Base-by-base conservation (phyloP, 2,888 invertebrate genomes). In the Agriotes lineatus region DNA sequence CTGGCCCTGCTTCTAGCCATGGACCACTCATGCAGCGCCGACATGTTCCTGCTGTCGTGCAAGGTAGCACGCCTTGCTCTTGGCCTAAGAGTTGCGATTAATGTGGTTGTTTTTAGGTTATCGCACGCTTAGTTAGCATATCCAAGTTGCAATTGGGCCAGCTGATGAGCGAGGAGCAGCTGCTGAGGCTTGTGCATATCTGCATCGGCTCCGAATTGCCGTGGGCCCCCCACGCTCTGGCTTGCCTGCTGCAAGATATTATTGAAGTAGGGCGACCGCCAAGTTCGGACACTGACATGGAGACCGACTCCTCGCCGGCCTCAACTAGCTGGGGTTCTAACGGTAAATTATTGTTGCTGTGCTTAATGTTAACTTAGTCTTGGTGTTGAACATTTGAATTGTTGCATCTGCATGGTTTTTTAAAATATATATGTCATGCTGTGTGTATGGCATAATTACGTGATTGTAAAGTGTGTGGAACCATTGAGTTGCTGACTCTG, bases 171-270 rank as follows among this genome's bases (percentile, higher is more conserved):
- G 91, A 93, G 71, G 88, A 91, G 9, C 93, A 95, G 80, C 87
- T 96, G 68, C 87, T 94, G 75, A 90, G 91, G 66, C 86, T 97
- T 73, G 90, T 96, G 65, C 88, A 91, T 60, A 88, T 94, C 68
- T 93, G 90, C 67, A 89, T 91, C 39, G 88, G 90, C 79, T 87
- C 87, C 66, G 89, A 89, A 78, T 89, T 93, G 73, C 91, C 93
- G 12, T 96, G 96, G 96, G 93, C 94, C 0, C 89, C 94, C 0
- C 96, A 96, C 83, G 95, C 96, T 14, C 89, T 96, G 71, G 93
- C 94, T 19, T 96, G 96, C 77, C 87, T 97, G 4, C 84, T 97
- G 12, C 95, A 96, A 86, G 96, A 85, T 69, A 79, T 82, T 10
- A 74, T 85, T 16, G 84, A 84, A 69, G 76, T 81, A 19, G 72